Conservation (phyloP, 2,797 vertebrate genomes). For the Cynopterus sphinx region DNA sequence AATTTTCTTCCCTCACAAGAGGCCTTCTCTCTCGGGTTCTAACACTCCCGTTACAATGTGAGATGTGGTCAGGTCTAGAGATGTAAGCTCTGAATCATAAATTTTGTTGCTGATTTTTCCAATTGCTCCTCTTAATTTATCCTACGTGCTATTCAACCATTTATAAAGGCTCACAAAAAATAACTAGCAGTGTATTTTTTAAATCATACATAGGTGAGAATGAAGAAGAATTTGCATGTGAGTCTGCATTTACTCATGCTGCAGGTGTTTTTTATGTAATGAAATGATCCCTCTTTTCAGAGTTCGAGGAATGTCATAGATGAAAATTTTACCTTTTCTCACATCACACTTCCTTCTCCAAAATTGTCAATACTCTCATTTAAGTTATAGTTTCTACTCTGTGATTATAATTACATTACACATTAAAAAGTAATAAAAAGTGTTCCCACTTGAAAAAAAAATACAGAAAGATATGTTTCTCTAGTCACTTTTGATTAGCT, state of each 20-base stretch:
- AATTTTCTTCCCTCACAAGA: background rate
- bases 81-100: background rate
- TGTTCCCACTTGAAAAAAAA: constrained; percentile 61
- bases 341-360: constrained; percentile 12
- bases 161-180: background rate
- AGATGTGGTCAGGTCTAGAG: background rate
- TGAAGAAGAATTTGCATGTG: background rate
- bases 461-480: constrained; percentile 72
- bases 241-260: background rate
- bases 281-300: background rate
- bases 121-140: background rate
- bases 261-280: background rate
- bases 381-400: constrained; percentile 66
- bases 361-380: constrained; percentile 37
- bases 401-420: constrained; percentile 68
- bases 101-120: background rate
- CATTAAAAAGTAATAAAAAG: constrained; percentile 80
- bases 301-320: background rate
- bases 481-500: constrained; percentile 82
- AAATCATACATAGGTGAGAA: background rate
- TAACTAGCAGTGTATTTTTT: background rate
- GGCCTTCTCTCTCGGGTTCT: background rate
- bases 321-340: background rate
- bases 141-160: background rate
- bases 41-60: background rate